A percentile compares a stretch with the other conserved stretches of the same genome.
Evolutionary conservation across 2,113 vertebrate genomes (phyloP).

Genomic region (Vulpes ferrilata): DNA sequence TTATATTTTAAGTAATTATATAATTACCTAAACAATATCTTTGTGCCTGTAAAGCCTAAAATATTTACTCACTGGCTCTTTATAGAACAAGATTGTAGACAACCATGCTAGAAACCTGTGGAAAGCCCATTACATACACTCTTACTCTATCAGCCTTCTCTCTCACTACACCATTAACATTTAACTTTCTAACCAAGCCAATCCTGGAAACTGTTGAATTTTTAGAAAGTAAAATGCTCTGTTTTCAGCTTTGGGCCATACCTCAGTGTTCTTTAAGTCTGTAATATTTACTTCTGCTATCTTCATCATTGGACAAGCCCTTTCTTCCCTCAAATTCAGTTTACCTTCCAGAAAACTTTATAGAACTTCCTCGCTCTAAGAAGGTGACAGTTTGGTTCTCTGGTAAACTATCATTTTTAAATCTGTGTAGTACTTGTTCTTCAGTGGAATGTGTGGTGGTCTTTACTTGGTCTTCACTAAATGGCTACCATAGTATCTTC

Average conservation of each 20-base stretch:
- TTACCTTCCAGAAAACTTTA: not conserved
- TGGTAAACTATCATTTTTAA: not conserved
- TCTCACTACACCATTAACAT: not conserved
- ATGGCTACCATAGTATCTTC: not conserved
- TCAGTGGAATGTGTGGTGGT: not conserved
- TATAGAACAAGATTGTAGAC: not conserved
- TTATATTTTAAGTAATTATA: not conserved
- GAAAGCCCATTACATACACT: not conserved
- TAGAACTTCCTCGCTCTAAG: not conserved
- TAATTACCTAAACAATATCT: not conserved
- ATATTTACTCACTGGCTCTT: not conserved
- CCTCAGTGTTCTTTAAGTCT: not conserved
- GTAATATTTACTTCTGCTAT: not conserved
- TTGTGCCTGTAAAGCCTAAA: not conserved
- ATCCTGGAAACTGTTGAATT: not conserved
- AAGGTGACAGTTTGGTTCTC: not conserved
- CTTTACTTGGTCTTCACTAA: too few relatives aligned
- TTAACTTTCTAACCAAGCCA: not conserved
- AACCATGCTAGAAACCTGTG: accelerated
- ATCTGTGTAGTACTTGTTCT: not conserved
- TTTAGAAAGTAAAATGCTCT: not conserved
- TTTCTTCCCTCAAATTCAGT: not conserved
- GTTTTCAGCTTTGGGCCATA: not conserved
- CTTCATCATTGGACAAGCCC: not conserved
- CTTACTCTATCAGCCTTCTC: not conserved